Evolutionary conservation across 2,888 invertebrate genomes (phyloP), one percentile per base, ranked within the genome.

Genomic region (Eupithecia subfuscata): DNA sequence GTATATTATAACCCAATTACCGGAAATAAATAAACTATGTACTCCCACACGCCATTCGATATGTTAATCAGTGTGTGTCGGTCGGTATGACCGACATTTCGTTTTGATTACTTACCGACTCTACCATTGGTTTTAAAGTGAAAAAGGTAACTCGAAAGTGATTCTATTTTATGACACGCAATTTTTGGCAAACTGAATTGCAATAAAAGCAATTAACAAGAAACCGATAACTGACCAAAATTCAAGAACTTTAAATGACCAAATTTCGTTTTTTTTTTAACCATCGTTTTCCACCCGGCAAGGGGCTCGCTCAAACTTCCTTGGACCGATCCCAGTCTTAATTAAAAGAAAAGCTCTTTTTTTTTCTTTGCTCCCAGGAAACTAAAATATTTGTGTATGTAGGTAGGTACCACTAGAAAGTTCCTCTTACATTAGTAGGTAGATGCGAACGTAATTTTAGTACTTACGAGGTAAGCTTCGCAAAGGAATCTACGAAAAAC

Each of bases 21-120:
- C 7, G 22, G 25, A 70, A 43, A 22, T 76, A 70, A 69, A 74
- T 64, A 75, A 70, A 74, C 75, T 71, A 78, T 74, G 74, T 37
- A 73, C 83, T 73, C 85, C 85, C 78, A 85, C 84, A 52, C 34
- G 34, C 48, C 68, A 70, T 78, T 79, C 68, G 76, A 71, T 76
- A 80, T 81, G 81, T 75, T 79, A 80, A 81, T 79, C 79, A 82
- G 83, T 76, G 73, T 76, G 77, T 74, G 76, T 80, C 77, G 69
- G 75, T 25, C 14, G 12, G 60, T 25, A 77, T 77, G 79, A 81
- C 80, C 76, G 83, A 83, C 83, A 82, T 81, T 81, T 81, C 73
- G 69, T 78, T 76, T 73, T 79, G 82, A 84, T 84, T 83, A 16
- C 30, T 22, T 3, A 25, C 30, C 30, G 56, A 43, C 64, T 60